Evolutionary conservation across 2,888 invertebrate species (phyloP).

Genomic region (Sarcophaga variegata): DNA sequence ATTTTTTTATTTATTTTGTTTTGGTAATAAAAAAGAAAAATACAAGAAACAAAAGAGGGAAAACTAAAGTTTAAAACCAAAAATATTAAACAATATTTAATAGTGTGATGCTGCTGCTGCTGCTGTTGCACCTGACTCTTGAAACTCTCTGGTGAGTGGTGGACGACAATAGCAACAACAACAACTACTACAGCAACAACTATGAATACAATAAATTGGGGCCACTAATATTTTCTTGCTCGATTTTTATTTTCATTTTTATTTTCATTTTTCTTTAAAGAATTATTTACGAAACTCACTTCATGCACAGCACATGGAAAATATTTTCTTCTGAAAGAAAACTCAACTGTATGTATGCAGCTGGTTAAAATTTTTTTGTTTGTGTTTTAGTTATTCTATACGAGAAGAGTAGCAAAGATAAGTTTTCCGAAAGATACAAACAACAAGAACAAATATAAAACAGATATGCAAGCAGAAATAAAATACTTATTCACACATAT

Average conservation of each 20-base stretch:
- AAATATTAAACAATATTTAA: too few species aligned
- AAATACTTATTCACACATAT: too few species aligned
- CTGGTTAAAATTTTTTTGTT: not conserved
- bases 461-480: too few species aligned
- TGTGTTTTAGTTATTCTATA: not conserved
- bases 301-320: not conserved
- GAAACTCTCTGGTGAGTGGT: slow-evolving; percentile 32
- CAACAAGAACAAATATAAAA: not conserved
- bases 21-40: not conserved
- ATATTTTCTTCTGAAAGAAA: not conserved
- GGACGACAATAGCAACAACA: slow-evolving; percentile 14
- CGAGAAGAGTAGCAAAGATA: not conserved
- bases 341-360: not conserved
- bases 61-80: too few species aligned
- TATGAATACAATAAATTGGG: not conserved
- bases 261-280: not conserved
- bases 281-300: not conserved
- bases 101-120: not conserved
- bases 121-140: slow-evolving; percentile 49
- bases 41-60: not conserved
- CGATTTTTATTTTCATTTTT: not conserved
- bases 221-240: not conserved
- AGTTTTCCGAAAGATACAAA: not conserved
- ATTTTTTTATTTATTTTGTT: not conserved
- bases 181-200: not conserved